A percentile compares a stretch with the other conserved stretches of the same genome.
Evolutionary conservation across 2,113 vertebrate species (phyloP).

Genomic region (Sylvilagus bachmani): DNA sequence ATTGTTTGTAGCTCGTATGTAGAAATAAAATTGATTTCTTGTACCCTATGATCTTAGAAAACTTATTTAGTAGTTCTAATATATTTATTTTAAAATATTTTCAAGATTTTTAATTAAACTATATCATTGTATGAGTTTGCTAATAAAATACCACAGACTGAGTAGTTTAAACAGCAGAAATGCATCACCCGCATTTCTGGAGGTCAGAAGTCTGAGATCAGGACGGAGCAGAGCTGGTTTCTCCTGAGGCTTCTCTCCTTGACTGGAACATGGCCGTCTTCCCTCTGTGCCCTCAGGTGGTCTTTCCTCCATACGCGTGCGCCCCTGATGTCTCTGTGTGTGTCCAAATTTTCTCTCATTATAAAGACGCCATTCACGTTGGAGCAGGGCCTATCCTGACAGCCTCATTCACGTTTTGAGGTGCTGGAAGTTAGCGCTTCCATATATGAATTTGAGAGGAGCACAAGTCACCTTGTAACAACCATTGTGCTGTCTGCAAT

Average conservation of each 20-base stretch:
- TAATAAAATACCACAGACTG: neutral
- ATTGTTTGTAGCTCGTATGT: neutral
- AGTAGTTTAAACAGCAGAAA: neutral
- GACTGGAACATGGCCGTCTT: neutral
- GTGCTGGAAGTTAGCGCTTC: neutral
- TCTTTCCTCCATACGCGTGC: neutral
- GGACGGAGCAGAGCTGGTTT: neutral
- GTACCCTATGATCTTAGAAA: neutral
- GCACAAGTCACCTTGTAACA: neutral
- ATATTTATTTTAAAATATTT: neutral
- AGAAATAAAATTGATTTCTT: neutral
- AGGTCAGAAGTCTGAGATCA: neutral
- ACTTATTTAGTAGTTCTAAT: slow-evolving; percentile 15
- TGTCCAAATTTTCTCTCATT: neutral
- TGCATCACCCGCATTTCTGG: neutral
- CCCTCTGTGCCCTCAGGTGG: neutral
- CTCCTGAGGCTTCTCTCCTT: neutral
- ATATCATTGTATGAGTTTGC: neutral
- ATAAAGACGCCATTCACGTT: neutral
- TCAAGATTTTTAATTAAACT: neutral
- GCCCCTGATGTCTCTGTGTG: neutral
- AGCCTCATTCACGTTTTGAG: neutral
- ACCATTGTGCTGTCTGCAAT: neutral
- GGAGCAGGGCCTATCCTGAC: neutral
- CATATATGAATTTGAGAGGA: neutral